Base-by-base conservation (phyloP, 1,140 invertebrate species). In the Ruditapes philippinarum region DNA sequence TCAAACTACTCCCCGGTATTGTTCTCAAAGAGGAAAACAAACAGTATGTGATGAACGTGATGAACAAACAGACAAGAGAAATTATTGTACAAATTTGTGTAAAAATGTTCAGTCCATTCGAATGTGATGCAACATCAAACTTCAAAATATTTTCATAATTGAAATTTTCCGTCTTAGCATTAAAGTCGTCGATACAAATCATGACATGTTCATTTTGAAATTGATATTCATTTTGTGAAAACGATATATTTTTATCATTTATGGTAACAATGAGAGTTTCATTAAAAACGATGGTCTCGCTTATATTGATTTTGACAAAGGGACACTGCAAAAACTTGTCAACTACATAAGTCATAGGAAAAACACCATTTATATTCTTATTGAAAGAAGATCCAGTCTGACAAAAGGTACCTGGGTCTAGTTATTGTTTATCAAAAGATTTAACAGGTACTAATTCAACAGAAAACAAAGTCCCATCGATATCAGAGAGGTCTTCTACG, bases 1-100 rank as follows among this genome's bases (percentile, higher is more conserved):
- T 93, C 5, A 96, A 90, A 89, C 96, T 96, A 78, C 95, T 96
- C 4, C 95, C 96, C 0, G 96, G 96, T 17, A 95, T 74, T 81
- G 96, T 96, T 45, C 95, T 91, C 45, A 96, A 89, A 74, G 94
- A 94, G 25, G 95, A 93, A 1, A 96, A 88, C 0, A 95, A 28
- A 12, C 91, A 79, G 79, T 95, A 96, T 4, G 96, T 92, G 5
- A 93, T 17, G n/a, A 96, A 94, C 79, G 96, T 95, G 14, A 96
- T 49, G 9, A 90, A 62, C 3, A 96, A 90, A 80, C 95, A 96
- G 22, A 95, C 76, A 0, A 96, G 73, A 0, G 96, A 96, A 25
- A 96, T 86, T 7, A 84, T 86, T 22, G 96, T 82, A 22, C 65
- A 70, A 3, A 70, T 28, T 70, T 38, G n/a, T 17, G 25, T 28